Conservation (phyloP, 1,140 invertebrate species). For the Drosophila mauritiana region DNA sequence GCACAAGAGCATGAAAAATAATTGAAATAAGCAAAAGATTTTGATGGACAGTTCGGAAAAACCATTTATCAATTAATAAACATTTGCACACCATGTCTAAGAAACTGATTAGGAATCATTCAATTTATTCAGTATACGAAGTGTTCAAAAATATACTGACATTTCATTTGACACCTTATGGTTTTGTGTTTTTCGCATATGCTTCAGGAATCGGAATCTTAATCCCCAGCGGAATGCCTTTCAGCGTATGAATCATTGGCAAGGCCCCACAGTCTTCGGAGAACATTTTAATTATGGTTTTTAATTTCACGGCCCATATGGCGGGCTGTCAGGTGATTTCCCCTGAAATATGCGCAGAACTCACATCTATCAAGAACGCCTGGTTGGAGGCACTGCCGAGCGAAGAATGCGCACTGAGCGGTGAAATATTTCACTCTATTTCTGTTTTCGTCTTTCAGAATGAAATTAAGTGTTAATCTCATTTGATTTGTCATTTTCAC, state of each 20-base stretch:
- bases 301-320: constrained; percentile 70
- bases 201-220: constrained; percentile 13
- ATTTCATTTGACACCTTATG: not conserved
- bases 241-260: constrained; percentile 29
- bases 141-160: not conserved
- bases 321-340: constrained; percentile 68
- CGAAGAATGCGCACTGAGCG: constrained; percentile 23
- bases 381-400: constrained; percentile 10
- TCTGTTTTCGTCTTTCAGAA: constrained; percentile 57
- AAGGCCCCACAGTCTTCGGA: constrained; percentile 28
- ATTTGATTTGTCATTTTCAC: constrained; percentile 81
- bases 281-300: constrained; percentile 69
- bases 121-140: too few species aligned
- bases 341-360: constrained; percentile 42
- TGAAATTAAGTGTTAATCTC: constrained; percentile 77
- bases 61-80: not conserved
- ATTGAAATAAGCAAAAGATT: not conserved
- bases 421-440: constrained; percentile 49
- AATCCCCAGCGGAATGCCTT: constrained; percentile 35
- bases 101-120: too few species aligned
- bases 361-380: constrained; percentile 39
- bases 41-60: not conserved
- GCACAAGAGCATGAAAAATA: constrained; percentile 16
- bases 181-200: constrained; percentile 8
- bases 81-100: not conserved